Conservation (phyloP, 92 coral and sea anemone genomes). For the Bergia sp. region DNA sequence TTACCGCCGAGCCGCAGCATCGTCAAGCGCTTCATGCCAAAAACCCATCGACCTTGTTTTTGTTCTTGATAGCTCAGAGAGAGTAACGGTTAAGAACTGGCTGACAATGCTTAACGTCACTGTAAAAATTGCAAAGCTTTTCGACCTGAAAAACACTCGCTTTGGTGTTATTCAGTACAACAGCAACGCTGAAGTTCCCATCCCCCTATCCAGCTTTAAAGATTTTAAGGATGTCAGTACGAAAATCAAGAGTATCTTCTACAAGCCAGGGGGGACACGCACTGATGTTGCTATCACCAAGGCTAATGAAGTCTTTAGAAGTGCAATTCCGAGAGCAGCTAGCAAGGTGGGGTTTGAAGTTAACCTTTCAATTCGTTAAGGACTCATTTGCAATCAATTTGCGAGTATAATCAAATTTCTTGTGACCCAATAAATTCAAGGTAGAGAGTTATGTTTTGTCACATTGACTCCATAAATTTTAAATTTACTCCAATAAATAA, state of each 20-base stretch:
- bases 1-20: neutral
- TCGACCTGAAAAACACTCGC: slow-evolving; percentile 70
- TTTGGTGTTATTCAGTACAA: slow-evolving; percentile 86
- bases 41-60: slow-evolving; percentile 87
- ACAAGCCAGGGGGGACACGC: slow-evolving; percentile 86
- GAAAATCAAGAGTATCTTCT: slow-evolving; percentile 75
- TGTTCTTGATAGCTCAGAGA: slow-evolving; percentile 93
- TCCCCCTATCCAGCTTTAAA: slow-evolving; percentile 64
- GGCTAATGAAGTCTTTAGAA: slow-evolving; percentile 77
- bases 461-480: neutral
- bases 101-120: slow-evolving; percentile 70
- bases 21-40: slow-evolving; percentile 44
- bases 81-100: slow-evolving; percentile 88
- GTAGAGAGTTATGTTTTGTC: neutral
- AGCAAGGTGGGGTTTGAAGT: slow-evolving; percentile 49
- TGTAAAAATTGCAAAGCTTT: slow-evolving; percentile 59
- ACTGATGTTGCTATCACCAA: slow-evolving; percentile 85
- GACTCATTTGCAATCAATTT: neutral
- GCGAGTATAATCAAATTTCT: neutral
- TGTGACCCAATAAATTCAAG: neutral
- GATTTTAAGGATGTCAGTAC: slow-evolving; percentile 61
- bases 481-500: no score
- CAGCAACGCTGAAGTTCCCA: slow-evolving; percentile 74
- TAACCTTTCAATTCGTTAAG: neutral
- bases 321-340: slow-evolving; percentile 70